Percentiles rank a stretch among this genome's conserved stretches.
These are phyloP conservation scores for Ips nitidus DNA, from an alignment of 1,140 invertebrate species.

Conservation along the genomic window DNA sequence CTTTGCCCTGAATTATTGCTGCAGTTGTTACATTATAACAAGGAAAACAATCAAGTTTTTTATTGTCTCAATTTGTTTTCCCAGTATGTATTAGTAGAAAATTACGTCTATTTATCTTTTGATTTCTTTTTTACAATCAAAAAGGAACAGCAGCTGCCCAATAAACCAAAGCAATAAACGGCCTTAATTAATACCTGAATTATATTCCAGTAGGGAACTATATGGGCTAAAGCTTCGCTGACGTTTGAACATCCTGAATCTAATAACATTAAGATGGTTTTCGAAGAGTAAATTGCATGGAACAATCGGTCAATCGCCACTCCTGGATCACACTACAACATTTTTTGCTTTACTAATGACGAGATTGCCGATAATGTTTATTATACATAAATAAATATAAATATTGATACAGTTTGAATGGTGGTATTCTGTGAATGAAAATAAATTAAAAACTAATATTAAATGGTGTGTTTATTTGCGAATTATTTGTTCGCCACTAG, in stretches of 20 bases:
- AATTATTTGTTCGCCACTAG: too few species aligned
- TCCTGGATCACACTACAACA: constrained; percentile 83
- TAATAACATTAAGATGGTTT: constrained; percentile 71
- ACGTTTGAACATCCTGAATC: constrained; percentile 88
- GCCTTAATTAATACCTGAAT: constrained; percentile 66
- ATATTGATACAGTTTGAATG: background rate
- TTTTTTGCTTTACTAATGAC: background rate
- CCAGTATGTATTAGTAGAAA: background rate
- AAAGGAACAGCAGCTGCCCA: too few species aligned
- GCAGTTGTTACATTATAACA: background rate
- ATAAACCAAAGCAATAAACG: too few species aligned
- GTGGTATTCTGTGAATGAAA: background rate
- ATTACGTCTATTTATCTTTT: background rate
- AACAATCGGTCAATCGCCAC: constrained; percentile 87
- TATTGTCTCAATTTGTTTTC: background rate
- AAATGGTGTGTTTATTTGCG: too few species aligned
- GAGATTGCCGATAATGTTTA: constrained; percentile 9
- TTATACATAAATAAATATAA: constrained; percentile 5
- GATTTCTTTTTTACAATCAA: too few species aligned
- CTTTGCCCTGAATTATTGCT: background rate
- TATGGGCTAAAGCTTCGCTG: constrained; percentile 84
- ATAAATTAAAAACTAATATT: background rate
- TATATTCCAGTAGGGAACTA: constrained; percentile 90
- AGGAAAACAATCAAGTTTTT: background rate
- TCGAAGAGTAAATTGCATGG: constrained; percentile 82